Base-by-base conservation (phyloP, 2,113 vertebrate genomes). In the Paralichthys olivaceus region DNA sequence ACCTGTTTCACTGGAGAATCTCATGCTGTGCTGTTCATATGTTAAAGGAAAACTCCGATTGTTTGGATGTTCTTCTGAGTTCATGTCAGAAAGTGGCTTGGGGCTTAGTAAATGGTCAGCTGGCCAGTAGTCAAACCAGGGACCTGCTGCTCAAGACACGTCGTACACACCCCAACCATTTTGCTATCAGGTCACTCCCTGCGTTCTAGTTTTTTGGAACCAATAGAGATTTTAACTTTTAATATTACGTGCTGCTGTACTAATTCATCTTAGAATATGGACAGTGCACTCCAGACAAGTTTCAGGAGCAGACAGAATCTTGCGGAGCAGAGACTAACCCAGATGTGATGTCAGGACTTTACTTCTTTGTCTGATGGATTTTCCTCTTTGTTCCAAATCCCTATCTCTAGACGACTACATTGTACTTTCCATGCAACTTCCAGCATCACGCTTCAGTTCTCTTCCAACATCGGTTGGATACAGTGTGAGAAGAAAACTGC, bases 401-500 rank as follows among this genome's bases (percentile, higher is more conserved):
- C 7, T 7, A 15, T 53, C 49, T 53, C 20, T 43, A 26, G 37
- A 65, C 47, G n/a, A 19, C 45, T 56, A n/a, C 23, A 37, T 60
- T 2, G 8, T 49, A 6, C 54, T 69, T 51, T 19, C 37, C 20
- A 17, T n/a, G 23, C 26, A 28, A 12, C 26, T 47, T 5, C 2
- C 7, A 45, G 58, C 47, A 59, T 66, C 45, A 55, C 28, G 37
- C 45, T 73, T 77, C 7, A 19, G 29, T 65, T 79, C 26, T 0
- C 40, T 69, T 64, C 66, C 22, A 32, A 53, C 43, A 68, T 7
- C 19, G 58, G 37, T 29, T 23, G 12, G 23, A 17, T 54, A 72
- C 61, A 65, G 8, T 43, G 69, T 51, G 26, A 17, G 20, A n/a
- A 22, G 8, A 77, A 75, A 63, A 17, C 28, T 20, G 22, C 40